A percentile compares a stretch with the other conserved stretches of the same genome.
Evolutionary conservation across 64 coral and sea anemone genomes (phyloP).

Genomic region (Montipora foliosa): DNA sequence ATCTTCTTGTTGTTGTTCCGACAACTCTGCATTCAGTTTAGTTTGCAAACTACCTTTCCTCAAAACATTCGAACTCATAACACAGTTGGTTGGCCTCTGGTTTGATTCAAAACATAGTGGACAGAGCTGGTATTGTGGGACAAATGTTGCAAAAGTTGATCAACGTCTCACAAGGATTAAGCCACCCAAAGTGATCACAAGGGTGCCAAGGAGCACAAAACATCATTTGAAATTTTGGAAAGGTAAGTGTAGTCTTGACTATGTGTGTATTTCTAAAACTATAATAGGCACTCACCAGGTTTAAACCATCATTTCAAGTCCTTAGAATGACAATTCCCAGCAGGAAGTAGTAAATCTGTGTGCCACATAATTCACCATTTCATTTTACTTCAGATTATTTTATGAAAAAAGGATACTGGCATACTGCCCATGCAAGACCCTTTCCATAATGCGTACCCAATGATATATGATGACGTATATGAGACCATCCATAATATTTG

Average conservation of each 20-base stretch:
- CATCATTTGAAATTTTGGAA: conserved; percentile 56
- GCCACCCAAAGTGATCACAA: conserved; percentile 29
- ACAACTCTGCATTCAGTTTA: too few species aligned
- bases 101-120: conserved; percentile 22
- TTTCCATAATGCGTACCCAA: not conserved
- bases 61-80: too few species aligned
- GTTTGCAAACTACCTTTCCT: too few species aligned
- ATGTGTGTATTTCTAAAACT: not conserved
- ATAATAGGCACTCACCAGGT: too few species aligned
- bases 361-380: not conserved
- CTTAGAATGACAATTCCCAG: not conserved
- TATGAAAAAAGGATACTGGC: not conserved
- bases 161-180: conserved; percentile 34
- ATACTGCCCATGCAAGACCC: not conserved
- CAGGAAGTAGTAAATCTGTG: not conserved
- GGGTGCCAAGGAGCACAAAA: not conserved
- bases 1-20: too few species aligned
- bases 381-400: not conserved
- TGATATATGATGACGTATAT: not conserved
- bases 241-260: conserved; percentile 32
- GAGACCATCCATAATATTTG: not conserved
- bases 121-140: conserved; percentile 51
- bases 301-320: not conserved
- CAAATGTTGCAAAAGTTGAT: conserved; percentile 14
- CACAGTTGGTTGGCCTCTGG: conserved; percentile 15